These are phyloP conservation scores for Ruditapes philippinarum DNA, from an alignment of 1,140 invertebrate species.

Conservation along the genomic window DNA sequence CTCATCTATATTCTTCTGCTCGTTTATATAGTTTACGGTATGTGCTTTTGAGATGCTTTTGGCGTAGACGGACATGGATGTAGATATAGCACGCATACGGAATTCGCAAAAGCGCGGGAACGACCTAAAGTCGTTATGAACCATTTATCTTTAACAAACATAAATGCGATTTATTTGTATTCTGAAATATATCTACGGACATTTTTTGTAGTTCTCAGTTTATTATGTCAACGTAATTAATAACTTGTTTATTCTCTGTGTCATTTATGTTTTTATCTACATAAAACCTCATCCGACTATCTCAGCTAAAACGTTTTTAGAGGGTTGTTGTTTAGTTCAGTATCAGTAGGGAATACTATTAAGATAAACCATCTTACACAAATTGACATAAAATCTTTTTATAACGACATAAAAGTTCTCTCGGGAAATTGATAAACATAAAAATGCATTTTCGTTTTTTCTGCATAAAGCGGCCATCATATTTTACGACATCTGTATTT, in stretches of 20 bases:
- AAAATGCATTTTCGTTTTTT: slow-evolving; percentile 56
- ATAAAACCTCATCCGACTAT: background rate
- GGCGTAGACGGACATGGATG: too few relatives aligned
- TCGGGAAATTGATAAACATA: slow-evolving; percentile 57
- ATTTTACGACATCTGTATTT: slow-evolving; percentile 56
- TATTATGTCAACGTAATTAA: background rate
- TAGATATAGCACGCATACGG: too few relatives aligned
- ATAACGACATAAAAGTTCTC: slow-evolving; percentile 48
- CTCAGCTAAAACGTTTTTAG: background rate
- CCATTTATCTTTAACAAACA: too few relatives aligned
- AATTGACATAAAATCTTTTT: slow-evolving; percentile 51
- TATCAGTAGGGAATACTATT: background rate
- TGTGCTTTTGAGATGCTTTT: too few relatives aligned
- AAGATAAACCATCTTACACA: slow-evolving; percentile 8
- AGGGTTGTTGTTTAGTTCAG: background rate
- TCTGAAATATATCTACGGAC: too few relatives aligned
- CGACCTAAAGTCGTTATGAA: too few relatives aligned
- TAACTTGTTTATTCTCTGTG: background rate
- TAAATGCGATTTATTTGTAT: too few relatives aligned
- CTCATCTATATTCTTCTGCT: too few relatives aligned
- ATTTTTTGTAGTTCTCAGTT: too few relatives aligned
- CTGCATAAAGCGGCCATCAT: slow-evolving; percentile 40
- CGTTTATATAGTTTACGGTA: too few relatives aligned
- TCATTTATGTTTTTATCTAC: background rate
- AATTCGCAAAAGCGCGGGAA: too few relatives aligned